Percentiles rank a stretch among this genome's conserved stretches.
These are phyloP conservation scores for Coelinius sp. DNA, from an alignment of 2,888 invertebrate genomes.

Conservation along the genomic window DNA sequence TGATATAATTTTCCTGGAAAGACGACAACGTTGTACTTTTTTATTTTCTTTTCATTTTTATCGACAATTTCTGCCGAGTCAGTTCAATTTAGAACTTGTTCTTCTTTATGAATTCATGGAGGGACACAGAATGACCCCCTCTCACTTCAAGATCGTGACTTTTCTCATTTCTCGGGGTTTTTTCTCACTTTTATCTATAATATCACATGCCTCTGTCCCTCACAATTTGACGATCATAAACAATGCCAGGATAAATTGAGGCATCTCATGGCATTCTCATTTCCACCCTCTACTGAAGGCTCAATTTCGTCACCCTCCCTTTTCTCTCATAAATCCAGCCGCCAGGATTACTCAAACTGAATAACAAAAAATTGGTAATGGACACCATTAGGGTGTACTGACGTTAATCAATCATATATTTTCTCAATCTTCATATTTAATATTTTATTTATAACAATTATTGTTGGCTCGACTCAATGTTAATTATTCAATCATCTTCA, in stretches of 20 bases:
- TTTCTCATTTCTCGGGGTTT: constrained; percentile 11
- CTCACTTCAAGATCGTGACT: constrained; percentile 7
- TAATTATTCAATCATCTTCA: not conserved
- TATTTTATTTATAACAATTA: not conserved
- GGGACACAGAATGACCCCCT: constrained; percentile 7
- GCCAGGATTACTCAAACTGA: constrained; percentile 14
- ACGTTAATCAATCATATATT: not conserved
- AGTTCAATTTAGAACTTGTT: not conserved
- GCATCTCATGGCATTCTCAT: constrained; percentile 25
- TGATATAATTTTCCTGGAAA: constrained; percentile 15
- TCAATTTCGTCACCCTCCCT: constrained; percentile 3
- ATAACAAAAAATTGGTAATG: not conserved
- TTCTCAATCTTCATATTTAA: not conserved
- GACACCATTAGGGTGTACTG: not conserved
- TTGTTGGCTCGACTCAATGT: too few species aligned
- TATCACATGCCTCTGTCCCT: constrained; percentile 15
- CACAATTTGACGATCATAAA: constrained; percentile 53
- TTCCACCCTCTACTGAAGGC: not conserved
- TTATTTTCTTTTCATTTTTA: not conserved
- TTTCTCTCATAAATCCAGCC: constrained; percentile 1
- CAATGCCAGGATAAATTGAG: constrained; percentile 60
- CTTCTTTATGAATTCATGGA: not conserved
- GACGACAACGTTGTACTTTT: not conserved
- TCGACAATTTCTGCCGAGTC: not conserved
- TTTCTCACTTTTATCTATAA: constrained; percentile 2